Conservation (phyloP, 2,888 invertebrate species). For the Dolomedes plantarius region DNA sequence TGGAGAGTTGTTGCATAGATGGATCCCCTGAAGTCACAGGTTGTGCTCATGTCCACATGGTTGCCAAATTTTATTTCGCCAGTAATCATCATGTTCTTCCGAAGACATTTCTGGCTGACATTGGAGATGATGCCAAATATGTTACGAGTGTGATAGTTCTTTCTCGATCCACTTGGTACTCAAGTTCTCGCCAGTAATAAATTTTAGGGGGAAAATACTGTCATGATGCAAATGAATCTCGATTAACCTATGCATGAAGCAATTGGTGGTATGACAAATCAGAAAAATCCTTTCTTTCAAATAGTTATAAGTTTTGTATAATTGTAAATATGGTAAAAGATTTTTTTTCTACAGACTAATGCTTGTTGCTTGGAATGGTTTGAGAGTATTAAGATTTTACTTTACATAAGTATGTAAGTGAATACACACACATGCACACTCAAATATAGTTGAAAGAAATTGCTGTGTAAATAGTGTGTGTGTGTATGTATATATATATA, state of each 20-base stretch:
- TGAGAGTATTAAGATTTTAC: no score
- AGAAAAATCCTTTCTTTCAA: background rate
- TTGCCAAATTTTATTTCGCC: constrained; percentile 60
- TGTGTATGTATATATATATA: no score
- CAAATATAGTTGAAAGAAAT: no score
- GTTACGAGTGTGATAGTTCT: background rate
- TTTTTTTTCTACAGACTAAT: background rate
- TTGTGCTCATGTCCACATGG: constrained; percentile 27
- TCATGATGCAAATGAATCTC: background rate
- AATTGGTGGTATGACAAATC: background rate
- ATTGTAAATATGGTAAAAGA: background rate
- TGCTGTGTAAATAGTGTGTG: no score
- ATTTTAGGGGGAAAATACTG: background rate
- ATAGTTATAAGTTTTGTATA: constrained; percentile 3
- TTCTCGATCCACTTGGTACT: background rate
- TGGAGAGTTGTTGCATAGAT: background rate
- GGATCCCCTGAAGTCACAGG: constrained; percentile 6
- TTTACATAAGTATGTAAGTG: no score
- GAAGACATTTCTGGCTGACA: background rate
- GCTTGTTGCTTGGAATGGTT: background rate
- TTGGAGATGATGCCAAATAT: constrained; percentile 10
- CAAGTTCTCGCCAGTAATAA: background rate
- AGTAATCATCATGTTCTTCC: constrained; percentile 51
- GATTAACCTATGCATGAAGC: background rate
- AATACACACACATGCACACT: background rate